Base-by-base conservation (phyloP, 2,113 vertebrate genomes). In the Rutilus rutilus region DNA sequence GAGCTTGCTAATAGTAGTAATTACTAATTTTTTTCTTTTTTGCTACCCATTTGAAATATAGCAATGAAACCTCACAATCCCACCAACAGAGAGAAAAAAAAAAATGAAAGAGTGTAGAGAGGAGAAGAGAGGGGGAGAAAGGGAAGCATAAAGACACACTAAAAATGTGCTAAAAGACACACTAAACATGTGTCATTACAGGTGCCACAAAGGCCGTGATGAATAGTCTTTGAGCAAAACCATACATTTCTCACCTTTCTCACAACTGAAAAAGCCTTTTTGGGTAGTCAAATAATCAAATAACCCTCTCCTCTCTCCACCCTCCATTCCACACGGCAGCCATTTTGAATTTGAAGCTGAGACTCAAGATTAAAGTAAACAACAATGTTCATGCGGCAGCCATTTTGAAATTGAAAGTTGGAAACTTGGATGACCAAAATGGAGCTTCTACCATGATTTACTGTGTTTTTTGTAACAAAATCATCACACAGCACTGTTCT, bases 1-100 rank as follows among this genome's bases (percentile, higher is more conserved):
- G 85, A 86, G 62, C 65, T 82, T 74, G 83, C 78, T 91, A 91
- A 89, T 89, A 85, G 89, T 89, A 89, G 88, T 90, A 92, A 94
- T 93, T 93, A 93, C 86, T 78, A 65, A 52, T 90, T 91, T 91
- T 89, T 85, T 89, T 90, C 39, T 39, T 83, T 83, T 81, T 82
- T 89, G 81, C 83, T 27, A 50, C 50, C 17, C 75, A 85, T 77
- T 65, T 50, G 50, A 88, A 86, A 69, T 71, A 87, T 78, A 14
- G 25, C 76, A 92, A 90, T 90, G 84, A 88, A 88, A 89, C 69
- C 81, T 65, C 79, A 30, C 78, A 76, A 54, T 86, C 62, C 83
- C 36, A 30, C 60, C 67, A 79, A 85, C 88, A 62, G 11, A 86
- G 47, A 59, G 50, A 27, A 25, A 47, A 15, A 39, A 45, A n/a